phyloP scores from a whole-genome alignment of 2,113 vertebrate genomes.

The Ciconia maguari region DNA sequence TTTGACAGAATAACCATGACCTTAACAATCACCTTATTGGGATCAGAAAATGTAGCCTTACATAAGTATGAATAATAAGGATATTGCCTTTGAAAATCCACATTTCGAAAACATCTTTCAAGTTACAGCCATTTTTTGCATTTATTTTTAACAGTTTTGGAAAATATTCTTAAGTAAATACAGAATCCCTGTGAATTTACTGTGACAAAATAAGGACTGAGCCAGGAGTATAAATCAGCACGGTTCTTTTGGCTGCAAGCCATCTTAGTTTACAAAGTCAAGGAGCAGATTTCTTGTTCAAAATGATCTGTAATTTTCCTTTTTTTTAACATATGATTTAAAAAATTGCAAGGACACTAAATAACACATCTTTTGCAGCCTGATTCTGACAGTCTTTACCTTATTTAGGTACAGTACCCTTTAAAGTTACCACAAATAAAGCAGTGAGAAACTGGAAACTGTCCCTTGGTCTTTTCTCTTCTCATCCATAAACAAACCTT shows the following conservation, averaged over 20 bases:
- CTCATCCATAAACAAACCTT: background rate
- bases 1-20: background rate
- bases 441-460: background rate
- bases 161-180: background rate
- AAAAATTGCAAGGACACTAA: background rate
- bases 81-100: background rate
- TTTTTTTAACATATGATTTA: background rate
- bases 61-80: background rate
- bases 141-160: background rate
- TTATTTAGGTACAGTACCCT: background rate
- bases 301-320: background rate
- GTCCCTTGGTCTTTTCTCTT: background rate
- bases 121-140: background rate
- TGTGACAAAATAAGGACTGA: background rate
- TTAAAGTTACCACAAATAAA: background rate
- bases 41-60: background rate
- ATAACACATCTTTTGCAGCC: background rate
- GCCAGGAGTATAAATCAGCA: background rate
- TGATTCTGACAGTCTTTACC: background rate
- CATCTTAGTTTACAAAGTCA: background rate
- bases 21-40: background rate
- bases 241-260: background rate
- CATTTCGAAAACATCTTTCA: background rate
- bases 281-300: background rate
- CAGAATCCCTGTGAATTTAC: background rate